Evolutionary conservation across 2,113 vertebrate genomes (phyloP).

Genomic region (Plestiodon gilberti): DNA sequence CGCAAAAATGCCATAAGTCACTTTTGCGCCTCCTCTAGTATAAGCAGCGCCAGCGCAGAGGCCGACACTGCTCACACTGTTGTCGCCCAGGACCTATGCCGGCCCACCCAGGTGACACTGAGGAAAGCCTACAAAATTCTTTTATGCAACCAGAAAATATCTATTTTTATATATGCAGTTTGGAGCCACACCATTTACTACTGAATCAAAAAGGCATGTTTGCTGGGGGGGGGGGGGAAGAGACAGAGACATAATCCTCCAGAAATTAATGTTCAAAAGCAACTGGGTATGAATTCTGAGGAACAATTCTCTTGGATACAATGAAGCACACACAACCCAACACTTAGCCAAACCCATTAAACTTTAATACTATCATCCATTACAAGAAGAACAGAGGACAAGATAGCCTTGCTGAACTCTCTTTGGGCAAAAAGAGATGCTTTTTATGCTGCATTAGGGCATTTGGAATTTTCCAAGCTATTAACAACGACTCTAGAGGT

Average conservation of each 20-base stretch:
- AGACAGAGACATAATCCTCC: not conserved
- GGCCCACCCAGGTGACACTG: too few relatives aligned
- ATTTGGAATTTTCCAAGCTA: slow-evolving; percentile 25
- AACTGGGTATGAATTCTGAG: not conserved
- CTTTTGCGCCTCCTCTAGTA: too few relatives aligned
- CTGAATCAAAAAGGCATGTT: slow-evolving; percentile 4
- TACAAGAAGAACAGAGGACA: not conserved
- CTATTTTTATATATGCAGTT: not conserved
- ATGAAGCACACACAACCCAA: not conserved
- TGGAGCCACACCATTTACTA: not conserved
- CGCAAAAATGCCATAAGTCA: too few relatives aligned
- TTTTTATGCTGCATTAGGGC: not conserved
- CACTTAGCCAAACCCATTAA: slow-evolving; percentile 19
- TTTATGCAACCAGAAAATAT: not conserved
- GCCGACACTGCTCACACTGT: too few relatives aligned
- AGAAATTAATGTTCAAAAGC: slow-evolving; percentile 22
- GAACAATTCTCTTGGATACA: slow-evolving; percentile 22
- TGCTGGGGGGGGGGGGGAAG: not conserved
- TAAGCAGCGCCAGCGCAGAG: too few relatives aligned
- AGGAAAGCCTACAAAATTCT: not conserved
- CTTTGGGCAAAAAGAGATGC: slow-evolving; percentile 6
- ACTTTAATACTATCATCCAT: not conserved
- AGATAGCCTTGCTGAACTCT: not conserved
- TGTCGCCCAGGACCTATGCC: too few relatives aligned
- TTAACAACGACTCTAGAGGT: slow-evolving; percentile 17